Base-by-base conservation (phyloP, 1,140 invertebrate genomes). In the Elymnias hypermnestra region DNA sequence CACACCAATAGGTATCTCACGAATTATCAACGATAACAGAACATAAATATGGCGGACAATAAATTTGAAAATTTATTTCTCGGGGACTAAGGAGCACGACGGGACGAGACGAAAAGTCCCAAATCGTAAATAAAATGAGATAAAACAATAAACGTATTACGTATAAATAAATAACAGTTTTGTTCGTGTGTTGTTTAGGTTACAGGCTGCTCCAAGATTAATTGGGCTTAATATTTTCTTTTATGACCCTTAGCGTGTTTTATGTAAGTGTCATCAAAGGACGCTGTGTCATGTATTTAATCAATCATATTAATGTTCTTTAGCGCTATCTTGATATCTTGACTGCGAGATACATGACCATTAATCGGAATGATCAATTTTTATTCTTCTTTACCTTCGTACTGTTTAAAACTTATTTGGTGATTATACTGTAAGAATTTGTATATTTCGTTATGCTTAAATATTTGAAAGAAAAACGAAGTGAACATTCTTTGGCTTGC, bases 141-240 rank as follows among this genome's bases (percentile, higher is more conserved):
- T 83, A 83, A 83, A 82, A 83, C 77, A 83, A 83, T 83, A 83
- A 83, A 82, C 70, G 75, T 66, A 83, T 79, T 79, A 79, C 65
- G 66, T 76, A 67, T 67, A 74, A 72, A 83, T 78, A 83, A 83
- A 81, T 71, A 72, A 75, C 67, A 72, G 66, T 71, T 81, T 79
- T 81, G 76, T 81, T 63, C 60, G 55, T 55, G 38, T 49, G 61
- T 55, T 69, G 60, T 67, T 70, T 72, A 70, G 61, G 42, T 46
- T 64, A 81, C 64, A 74, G 69, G 61, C 18, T 78, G 71, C 45
- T 64, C 39, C 42, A 19, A 42, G 36, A 47, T 50, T 43, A 55
- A 50, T 49, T 44, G 28, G 28, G 9, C 41, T 49, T 49, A 49
- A 49, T 49, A 49, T 49, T 42, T 42, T 22, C 35, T 41, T 48